Percentiles rank a stretch among this genome's conserved stretches.
These are phyloP conservation scores for Apostichopus japonicus DNA, from an alignment of 35 echinoderm and acorn worm genomes.

Conservation along the genomic window DNA sequence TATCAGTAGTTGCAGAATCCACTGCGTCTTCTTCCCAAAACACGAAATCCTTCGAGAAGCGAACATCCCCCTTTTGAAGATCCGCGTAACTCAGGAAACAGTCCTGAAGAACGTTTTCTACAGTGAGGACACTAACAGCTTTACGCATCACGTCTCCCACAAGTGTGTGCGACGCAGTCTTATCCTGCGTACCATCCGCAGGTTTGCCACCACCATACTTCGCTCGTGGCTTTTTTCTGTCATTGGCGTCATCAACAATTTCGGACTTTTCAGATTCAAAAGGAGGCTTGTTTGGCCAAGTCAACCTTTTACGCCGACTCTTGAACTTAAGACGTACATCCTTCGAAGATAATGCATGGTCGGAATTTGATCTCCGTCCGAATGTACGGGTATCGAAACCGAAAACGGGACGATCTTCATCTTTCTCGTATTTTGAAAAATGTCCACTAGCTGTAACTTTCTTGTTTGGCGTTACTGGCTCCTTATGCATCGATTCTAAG, in stretches of 20 bases:
- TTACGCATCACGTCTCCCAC: constrained; percentile 41
- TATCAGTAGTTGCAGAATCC: neutral
- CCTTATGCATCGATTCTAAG: neutral
- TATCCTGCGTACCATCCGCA: neutral
- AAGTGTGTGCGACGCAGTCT: neutral
- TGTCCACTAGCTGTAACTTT: neutral
- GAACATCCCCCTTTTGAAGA: constrained; percentile 26
- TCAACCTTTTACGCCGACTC: constrained; percentile 21
- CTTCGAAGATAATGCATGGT: neutral
- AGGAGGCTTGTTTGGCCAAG: constrained; percentile 1
- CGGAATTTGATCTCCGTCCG: constrained; percentile 4
- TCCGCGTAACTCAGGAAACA: neutral
- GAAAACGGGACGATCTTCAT: constrained; percentile 21
- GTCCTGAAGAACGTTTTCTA: constrained; percentile 25
- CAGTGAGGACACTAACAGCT: constrained; percentile 42
- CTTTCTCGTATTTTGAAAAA: neutral
- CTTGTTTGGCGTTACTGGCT: no score
- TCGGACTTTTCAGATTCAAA: constrained; percentile 1
- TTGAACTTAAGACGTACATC: neutral
- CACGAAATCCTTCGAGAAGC: neutral
- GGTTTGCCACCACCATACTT: neutral
- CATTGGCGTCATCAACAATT: neutral
- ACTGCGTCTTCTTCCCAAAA: constrained; percentile 19
- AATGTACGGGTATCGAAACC: constrained; percentile 25
- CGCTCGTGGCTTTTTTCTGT: neutral